Evolutionary conservation across 2,888 invertebrate species (phyloP).

Genomic region (Idaea dimidiata): DNA sequence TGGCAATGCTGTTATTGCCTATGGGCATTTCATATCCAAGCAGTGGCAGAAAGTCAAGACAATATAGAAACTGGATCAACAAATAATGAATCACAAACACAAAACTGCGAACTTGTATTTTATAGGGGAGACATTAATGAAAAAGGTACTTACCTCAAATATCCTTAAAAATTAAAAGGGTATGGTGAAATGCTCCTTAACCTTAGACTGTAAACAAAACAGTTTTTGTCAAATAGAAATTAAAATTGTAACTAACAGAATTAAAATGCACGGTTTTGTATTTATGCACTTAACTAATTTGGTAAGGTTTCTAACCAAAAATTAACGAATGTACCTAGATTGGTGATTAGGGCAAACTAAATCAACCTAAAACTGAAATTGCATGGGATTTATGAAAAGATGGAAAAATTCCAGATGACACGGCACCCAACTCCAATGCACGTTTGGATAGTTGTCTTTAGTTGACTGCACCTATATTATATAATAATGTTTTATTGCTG

Average conservation of each 20-base stretch:
- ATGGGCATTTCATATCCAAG: neutral
- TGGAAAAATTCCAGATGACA: neutral
- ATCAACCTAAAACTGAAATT: neutral
- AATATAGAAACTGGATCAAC: constrained; percentile 8
- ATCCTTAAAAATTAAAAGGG: neutral
- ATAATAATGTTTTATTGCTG: neutral
- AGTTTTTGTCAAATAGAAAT: neutral
- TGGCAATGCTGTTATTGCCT: neutral
- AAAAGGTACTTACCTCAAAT: neutral
- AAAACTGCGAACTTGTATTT: neutral
- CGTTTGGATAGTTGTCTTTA: neutral
- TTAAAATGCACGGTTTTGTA: neutral
- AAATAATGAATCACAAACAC: neutral
- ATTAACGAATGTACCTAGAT: neutral
- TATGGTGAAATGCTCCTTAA: neutral
- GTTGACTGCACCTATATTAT: neutral
- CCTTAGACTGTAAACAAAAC: neutral
- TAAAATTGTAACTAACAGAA: neutral
- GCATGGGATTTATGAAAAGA: neutral
- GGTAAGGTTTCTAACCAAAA: neutral
- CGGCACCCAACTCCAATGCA: neutral
- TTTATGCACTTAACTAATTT: neutral
- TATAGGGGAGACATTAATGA: neutral
- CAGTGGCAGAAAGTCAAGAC: constrained; percentile 18
- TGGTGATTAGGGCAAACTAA: neutral